These are phyloP conservation scores for Cliona cf. orientalis DNA, from an alignment of 37 sponge, comb jelly and placozoan species.

Conservation along the genomic window DNA sequence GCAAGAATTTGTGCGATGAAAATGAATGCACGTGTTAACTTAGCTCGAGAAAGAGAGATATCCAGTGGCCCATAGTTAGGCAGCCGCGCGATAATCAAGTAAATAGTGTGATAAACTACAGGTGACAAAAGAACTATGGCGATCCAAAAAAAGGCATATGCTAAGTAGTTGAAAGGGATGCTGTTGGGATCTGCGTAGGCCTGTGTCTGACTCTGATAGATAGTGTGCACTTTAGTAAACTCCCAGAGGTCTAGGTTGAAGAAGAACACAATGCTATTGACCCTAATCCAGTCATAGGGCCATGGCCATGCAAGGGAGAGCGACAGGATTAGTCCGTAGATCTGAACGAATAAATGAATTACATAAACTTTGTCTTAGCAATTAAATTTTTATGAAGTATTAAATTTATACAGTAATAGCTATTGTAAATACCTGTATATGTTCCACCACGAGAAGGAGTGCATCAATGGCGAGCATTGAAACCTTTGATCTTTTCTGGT, in stretches of 20 bases:
- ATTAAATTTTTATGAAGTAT: too few relatives aligned
- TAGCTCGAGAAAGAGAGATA: not conserved
- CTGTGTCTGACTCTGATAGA: not conserved
- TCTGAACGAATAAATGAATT: too few relatives aligned
- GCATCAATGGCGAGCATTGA: not conserved
- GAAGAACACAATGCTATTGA: not conserved
- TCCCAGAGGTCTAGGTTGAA: conserved; percentile 7
- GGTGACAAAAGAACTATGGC: not conserved
- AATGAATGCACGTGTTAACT: not conserved
- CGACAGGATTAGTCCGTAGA: not conserved
- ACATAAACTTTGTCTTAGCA: too few relatives aligned
- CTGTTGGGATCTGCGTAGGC: not conserved
- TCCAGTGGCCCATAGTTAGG: not conserved
- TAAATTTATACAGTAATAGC: too few relatives aligned
- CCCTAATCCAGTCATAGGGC: not conserved
- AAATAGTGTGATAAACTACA: not conserved
- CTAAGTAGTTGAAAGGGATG: not conserved
- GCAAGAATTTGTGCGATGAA: not conserved
- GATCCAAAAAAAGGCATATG: not conserved
- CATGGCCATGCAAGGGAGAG: conserved; percentile 8
- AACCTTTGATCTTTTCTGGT: not conserved
- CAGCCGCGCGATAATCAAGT: not conserved
- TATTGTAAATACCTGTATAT: too few relatives aligned
- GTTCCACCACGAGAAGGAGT: not conserved
- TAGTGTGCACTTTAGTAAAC: conserved; percentile 3